Percentiles rank a stretch among this genome's conserved stretches.
phyloP scores from a whole-genome alignment of 2,113 vertebrate genomes.

The Sebastes fasciatus region DNA sequence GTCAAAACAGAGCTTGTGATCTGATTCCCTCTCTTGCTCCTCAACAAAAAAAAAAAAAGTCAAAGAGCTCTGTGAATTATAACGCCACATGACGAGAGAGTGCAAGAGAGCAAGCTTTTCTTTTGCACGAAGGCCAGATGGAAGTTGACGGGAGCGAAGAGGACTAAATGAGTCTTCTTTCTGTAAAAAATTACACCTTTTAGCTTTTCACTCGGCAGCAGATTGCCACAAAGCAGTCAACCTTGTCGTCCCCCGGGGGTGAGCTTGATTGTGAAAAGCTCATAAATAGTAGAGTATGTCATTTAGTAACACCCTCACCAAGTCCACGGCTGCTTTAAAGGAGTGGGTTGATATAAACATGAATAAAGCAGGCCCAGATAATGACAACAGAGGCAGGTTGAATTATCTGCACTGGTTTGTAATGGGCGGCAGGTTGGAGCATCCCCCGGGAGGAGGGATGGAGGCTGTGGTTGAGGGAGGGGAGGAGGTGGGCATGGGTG shows the following conservation, averaged over 20 bases:
- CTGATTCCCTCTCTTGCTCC: constrained; percentile 1
- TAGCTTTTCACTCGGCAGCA: constrained; percentile 40
- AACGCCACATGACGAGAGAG: constrained; percentile 9
- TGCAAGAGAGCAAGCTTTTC: constrained; percentile 20
- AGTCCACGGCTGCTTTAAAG: constrained; percentile 36
- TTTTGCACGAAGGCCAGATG: constrained; percentile 47
- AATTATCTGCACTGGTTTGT: constrained; percentile 54
- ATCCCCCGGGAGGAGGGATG: constrained; percentile 51
- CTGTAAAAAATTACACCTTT: constrained; percentile 44
- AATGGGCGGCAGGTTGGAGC: constrained; percentile 49
- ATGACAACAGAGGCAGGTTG: constrained; percentile 32
- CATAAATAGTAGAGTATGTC: constrained; percentile 74
- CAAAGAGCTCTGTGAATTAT: constrained; percentile 1
- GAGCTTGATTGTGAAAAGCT: constrained; percentile 60
- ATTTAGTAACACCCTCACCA: constrained; percentile 62
- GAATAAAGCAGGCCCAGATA: constrained; percentile 48
- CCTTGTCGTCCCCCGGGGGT: constrained; percentile 51
- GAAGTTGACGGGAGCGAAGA: constrained; percentile 28
- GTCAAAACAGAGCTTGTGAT: constrained; percentile 43
- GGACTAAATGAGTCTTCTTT: constrained; percentile 1
- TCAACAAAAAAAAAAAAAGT: constrained; percentile 21
- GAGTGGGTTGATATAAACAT: constrained; percentile 53
- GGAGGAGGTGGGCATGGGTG: constrained; percentile 25
- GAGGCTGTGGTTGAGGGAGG: constrained; percentile 31
- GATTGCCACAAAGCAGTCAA: constrained; percentile 57